phyloP scores from a whole-genome alignment of 2,797 vertebrate genomes.

The Tragopan temminckii region DNA sequence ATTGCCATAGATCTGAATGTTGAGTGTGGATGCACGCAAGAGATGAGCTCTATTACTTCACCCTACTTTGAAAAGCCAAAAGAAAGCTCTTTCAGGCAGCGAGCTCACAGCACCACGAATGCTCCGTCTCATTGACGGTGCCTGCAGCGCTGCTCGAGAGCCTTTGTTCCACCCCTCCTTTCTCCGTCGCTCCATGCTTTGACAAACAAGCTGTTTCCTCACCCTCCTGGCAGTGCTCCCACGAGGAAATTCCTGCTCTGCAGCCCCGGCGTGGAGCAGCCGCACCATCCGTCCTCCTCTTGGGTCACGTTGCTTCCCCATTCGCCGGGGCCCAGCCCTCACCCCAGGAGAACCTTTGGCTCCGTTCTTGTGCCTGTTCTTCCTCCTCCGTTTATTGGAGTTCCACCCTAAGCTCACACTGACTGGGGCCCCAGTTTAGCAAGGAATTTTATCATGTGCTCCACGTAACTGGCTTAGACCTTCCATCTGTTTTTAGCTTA shows the following conservation, averaged over 20 bases:
- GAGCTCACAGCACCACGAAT: neutral
- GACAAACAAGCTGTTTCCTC: constrained; percentile 45
- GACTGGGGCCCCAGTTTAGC: constrained; percentile 56
- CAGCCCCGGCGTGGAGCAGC: neutral
- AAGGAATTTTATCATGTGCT: constrained; percentile 57
- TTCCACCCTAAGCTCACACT: constrained; percentile 48
- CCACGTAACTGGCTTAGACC: neutral
- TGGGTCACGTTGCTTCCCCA: neutral
- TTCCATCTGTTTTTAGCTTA: constrained; percentile 45
- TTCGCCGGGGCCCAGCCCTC: neutral
- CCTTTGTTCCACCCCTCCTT: constrained; percentile 2
- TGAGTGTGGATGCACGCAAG: neutral
- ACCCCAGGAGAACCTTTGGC: constrained; percentile 31
- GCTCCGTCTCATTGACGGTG: neutral
- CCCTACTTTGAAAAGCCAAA: neutral
- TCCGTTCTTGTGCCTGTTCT: neutral
- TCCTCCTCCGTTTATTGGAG: constrained; percentile 40
- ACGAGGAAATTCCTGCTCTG: constrained; percentile 35
- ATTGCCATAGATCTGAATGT: neutral
- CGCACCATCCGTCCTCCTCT: neutral
- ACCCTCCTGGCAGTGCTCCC: constrained; percentile 34
- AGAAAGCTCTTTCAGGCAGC: neutral
- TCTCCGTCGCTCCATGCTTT: constrained; percentile 3
- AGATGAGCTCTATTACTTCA: neutral
- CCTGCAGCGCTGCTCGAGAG: neutral